Base-by-base conservation (phyloP, 2,113 vertebrate species). In the Cinclus mexicanus region DNA sequence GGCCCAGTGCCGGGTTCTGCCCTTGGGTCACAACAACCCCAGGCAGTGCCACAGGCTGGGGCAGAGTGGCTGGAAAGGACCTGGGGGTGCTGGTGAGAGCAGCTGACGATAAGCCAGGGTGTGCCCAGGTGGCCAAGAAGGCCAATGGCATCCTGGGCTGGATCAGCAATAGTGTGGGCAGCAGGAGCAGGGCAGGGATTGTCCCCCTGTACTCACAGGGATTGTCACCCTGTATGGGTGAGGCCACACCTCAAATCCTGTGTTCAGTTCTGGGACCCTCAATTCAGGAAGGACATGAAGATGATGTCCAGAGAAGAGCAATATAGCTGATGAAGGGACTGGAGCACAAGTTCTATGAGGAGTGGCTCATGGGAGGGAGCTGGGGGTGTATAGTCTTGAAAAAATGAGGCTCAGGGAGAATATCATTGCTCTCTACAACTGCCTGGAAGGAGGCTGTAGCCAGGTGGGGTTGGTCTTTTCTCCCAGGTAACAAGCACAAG, bases 161-260 rank as follows among this genome's bases (percentile, higher is more conserved):
- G 0, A 25, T 0, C 67, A 83, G 25, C 31, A 60, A 42, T 4
- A 1, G 11, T 28, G 37, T n/a, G 47, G 59, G 12, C 47, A 78
- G 24, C 46, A 52, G 24, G 12, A 9, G 0, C 21, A 44, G 7
- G 64, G 14, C 52, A 69, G 23, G 6, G 46, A 52, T 11, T 52
- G 46, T 29, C 20, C 37, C 12, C 5, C 10, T 17, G 10, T 37
- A 25, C 16, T 46, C 7, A 7, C 20, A 10, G 23, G 6, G 46
- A 52, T 11, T 52, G 46, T 29, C 20, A 31, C 12, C 5, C 10
- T 17, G 10, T 37, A 55, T 0, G 0, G 14, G 7, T 29, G 33
- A 80, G 7, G 37, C 8, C 29, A 64, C 11, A n/a, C 37, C 4
- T 22, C 5, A 2, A 69, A 41, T 50, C 35, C 11, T 23, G 2